Base-by-base conservation (phyloP, 2,113 vertebrate genomes). In the Delphinapterus leucas region DNA sequence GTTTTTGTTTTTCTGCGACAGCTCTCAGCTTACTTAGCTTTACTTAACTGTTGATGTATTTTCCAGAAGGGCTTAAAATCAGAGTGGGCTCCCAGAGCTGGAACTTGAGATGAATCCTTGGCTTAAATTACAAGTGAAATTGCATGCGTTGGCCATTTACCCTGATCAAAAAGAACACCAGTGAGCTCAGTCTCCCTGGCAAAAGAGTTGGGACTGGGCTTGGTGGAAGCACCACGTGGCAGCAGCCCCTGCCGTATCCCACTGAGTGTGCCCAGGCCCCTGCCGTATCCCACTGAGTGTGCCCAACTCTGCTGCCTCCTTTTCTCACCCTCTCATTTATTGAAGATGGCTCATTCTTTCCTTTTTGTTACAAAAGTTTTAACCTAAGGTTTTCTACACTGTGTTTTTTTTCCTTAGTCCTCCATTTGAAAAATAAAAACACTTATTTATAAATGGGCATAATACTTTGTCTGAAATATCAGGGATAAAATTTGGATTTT, bases 101-200 rank as follows among this genome's bases (percentile, higher is more conserved):
- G 67, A 96, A 88, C 38, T 79, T 92, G 5, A 97, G 95, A 92
- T 70, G 96, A 55, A 85, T 63, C 92, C 97, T 98, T 96, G 68
- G 71, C 97, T 95, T 95, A 97, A 95, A 86, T 95, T 68, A 96
- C 77, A 96, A 96, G 82, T 67, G 82, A 63, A 94, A 73, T 53
- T 77, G 86, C 97, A 93, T 76, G 85, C 25, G 65, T 93, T 96
- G 91, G 90, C 11, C 83, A 73, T 98, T 97, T 96, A n/a, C 93
- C 90, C 92, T 97, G 97, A 90, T 93, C 81, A 90, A 36, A 97
- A 86, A 28, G 63, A 90, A 12, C 53, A 97, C 58, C 47, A 20
- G 92, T 58, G 91, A 60, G 23, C 84, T 87, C 74, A 44, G 92
- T 74, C 63, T 96, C 89, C 38, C 63, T 93, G 73, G 92, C 96